Evolutionary conservation across 2,888 invertebrate species (phyloP), one percentile per base, ranked within the genome.

Genomic region (Lottia scabra): DNA sequence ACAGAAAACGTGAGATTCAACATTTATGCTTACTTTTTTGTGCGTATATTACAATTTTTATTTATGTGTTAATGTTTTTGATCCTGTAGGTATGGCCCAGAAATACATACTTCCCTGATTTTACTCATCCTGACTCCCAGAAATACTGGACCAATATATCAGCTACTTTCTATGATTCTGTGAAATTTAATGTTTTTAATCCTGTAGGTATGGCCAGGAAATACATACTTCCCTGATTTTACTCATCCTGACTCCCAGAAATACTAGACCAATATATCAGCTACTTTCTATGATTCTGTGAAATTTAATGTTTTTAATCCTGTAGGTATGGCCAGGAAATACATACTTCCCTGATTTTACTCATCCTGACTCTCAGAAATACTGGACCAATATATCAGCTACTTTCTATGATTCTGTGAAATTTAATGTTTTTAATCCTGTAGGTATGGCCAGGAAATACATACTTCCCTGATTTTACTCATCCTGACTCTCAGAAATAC

Each of bases 301-400:
- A n/a, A n/a, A n/a, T 27, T 46, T 63, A 6, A 23, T 44, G 30
- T 27, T 70, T 27, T 63, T 19, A 15, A 30, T 30, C 30, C 65
- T 71, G 6, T 65, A 83, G 84, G 81, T 84, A 16, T 84, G 84
- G 84, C 81, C 84, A 67, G 84, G 84, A 27, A 16, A 71, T 5
- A 83, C 81, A 30, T 81, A 84, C 8, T 86, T 82, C 64, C 82
- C 83, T 16, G 85, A 86, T 74, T 86, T 83, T 63, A 80, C 81
- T 63, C 73, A 81, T 48, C 77, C 79, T 2, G 66, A 70, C n/a
- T 65, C 83, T 13, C 67, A 73, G 38, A 38, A 69, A 4, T 85
- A 84, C 77, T 86, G 86, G 86, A 78, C 78, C 10, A 68, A 68
- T 5, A 63, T 84, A 30, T 30, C 30, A 4, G 30, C 30, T 30